Evolutionary conservation across 2,113 vertebrate species (phyloP).

Genomic region (Sakesphorus luctuosus): DNA sequence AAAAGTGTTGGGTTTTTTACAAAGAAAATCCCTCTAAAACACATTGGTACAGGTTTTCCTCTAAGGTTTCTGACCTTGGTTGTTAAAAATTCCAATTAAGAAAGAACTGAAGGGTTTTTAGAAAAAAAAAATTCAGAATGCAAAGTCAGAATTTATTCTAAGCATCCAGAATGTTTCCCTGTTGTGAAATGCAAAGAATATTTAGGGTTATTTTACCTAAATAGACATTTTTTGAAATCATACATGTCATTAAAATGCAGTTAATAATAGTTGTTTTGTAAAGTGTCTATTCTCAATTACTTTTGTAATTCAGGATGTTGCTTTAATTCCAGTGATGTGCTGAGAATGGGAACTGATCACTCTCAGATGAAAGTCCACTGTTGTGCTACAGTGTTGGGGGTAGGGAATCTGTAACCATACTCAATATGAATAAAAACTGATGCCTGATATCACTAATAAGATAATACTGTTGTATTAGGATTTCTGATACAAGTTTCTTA

Average conservation of each 20-base stretch:
- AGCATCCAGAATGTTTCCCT: background rate
- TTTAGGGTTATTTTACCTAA: background rate
- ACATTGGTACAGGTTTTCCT: background rate
- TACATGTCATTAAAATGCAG: background rate
- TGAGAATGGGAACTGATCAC: background rate
- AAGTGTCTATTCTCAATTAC: background rate
- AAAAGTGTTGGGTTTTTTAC: background rate
- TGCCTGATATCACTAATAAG: background rate
- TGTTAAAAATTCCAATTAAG: background rate
- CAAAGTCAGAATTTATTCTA: background rate
- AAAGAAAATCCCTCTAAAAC: conserved; percentile 7
- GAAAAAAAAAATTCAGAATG: background rate
- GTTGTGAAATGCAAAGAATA: background rate
- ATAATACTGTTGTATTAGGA: background rate
- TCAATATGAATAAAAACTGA: background rate
- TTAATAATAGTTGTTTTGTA: background rate
- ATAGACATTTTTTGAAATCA: background rate
- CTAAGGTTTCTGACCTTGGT: background rate
- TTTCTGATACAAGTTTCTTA: background rate
- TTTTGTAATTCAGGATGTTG: background rate
- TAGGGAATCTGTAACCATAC: background rate
- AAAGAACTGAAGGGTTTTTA: background rate
- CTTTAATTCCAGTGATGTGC: background rate
- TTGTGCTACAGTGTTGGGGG: background rate
- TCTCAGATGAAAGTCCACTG: background rate